phyloP scores from a whole-genome alignment of 2,113 vertebrate genomes.

The Phalacrocorax aristotelis region DNA sequence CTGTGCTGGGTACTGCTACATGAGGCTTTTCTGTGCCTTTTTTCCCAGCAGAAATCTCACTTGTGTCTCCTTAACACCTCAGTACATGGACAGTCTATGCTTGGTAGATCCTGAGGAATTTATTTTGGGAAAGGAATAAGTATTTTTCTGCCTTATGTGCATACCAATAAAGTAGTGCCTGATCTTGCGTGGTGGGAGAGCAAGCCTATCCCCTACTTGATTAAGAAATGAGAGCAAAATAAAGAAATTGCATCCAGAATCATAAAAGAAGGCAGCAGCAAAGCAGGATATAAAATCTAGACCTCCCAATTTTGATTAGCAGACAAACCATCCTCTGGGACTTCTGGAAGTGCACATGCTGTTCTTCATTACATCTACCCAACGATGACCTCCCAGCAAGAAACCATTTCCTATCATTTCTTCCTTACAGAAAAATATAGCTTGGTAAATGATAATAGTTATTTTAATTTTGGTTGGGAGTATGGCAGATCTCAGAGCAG shows the following conservation, averaged over 20 bases:
- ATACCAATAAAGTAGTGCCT: background rate
- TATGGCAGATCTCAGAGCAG: background rate
- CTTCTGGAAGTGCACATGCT: background rate
- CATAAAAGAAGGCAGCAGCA: background rate
- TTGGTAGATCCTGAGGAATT: background rate
- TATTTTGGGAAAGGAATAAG: background rate
- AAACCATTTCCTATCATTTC: background rate
- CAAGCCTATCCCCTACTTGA: background rate
- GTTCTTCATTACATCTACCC: background rate
- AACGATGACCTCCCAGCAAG: background rate
- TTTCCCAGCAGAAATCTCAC: background rate
- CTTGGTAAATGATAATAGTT: background rate
- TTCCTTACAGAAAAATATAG: background rate
- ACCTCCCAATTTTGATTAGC: background rate
- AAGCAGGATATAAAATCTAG: background rate
- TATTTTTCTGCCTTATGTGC: background rate
- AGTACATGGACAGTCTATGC: accelerated
- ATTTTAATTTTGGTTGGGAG: background rate
- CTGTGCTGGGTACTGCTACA: accelerated
- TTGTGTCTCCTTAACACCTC: background rate
- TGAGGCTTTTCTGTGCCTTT: background rate
- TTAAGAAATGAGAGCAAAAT: background rate
- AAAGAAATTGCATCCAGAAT: background rate
- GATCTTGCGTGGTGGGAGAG: accelerated
- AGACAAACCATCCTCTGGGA: background rate